phyloP scores from a whole-genome alignment of 2,113 vertebrate genomes.

The Chloropsis cyanopogon region DNA sequence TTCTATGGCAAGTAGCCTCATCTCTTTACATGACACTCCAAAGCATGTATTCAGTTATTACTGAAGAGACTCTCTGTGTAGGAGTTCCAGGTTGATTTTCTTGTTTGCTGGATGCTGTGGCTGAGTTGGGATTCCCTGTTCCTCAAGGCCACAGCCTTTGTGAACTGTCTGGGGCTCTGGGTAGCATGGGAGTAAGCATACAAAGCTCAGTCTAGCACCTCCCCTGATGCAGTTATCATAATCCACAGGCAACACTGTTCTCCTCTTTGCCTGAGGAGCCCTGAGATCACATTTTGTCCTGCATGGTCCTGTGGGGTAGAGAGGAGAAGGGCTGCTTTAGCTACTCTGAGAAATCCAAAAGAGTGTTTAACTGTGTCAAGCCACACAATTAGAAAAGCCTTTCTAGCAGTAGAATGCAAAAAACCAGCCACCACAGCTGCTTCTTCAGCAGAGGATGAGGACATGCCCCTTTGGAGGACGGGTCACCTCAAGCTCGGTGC shows the following conservation, averaged over 20 bases:
- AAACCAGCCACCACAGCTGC: background rate
- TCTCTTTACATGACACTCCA: background rate
- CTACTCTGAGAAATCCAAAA: background rate
- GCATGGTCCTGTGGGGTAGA: background rate
- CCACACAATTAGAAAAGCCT: background rate
- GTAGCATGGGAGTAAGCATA: background rate
- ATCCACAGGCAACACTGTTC: background rate
- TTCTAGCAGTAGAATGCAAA: background rate
- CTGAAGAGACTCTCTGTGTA: background rate
- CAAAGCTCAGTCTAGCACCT: background rate
- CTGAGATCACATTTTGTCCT: background rate
- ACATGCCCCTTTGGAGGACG: background rate
- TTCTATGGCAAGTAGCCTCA: background rate
- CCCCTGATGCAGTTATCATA: background rate
- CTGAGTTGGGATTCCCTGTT: background rate
- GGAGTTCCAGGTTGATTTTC: background rate
- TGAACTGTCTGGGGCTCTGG: background rate
- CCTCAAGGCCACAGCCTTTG: background rate
- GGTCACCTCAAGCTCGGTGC: background rate
- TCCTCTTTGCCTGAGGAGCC: background rate
- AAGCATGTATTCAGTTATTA: background rate
- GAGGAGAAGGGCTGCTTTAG: background rate
- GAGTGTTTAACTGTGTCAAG: background rate
- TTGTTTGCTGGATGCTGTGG: background rate
- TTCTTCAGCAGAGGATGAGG: background rate